Conservation (phyloP, 2,113 vertebrate species). For the Oostethus manadensis region DNA sequence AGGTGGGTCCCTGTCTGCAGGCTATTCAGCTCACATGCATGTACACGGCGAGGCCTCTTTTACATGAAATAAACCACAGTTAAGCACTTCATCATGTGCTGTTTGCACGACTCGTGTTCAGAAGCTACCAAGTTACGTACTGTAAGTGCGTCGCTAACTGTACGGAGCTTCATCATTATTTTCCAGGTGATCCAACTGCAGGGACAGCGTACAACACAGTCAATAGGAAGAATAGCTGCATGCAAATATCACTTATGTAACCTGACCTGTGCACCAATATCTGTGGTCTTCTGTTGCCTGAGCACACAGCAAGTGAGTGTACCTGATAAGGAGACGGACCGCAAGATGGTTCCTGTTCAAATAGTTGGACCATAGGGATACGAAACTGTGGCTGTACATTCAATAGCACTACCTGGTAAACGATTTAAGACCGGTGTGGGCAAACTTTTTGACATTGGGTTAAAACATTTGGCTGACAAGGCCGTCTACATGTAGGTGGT, state of each 20-base stretch:
- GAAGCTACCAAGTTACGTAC: background rate
- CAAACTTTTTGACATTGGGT: no score
- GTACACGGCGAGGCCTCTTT: no score
- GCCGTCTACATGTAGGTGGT: no score
- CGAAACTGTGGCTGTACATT: constrained; percentile 4
- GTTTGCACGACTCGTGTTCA: constrained; percentile 7
- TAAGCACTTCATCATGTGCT: constrained; percentile 1
- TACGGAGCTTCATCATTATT: background rate
- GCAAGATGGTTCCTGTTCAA: constrained; percentile 22
- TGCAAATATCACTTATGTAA: constrained; percentile 12
- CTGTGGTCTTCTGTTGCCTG: background rate
- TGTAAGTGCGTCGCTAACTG: background rate
- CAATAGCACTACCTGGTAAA: background rate
- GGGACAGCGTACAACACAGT: background rate
- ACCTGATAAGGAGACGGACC: constrained; percentile 28
- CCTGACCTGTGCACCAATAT: constrained; percentile 2
- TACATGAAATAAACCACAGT: constrained; percentile 3
- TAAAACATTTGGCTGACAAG: no score
- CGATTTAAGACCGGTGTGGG: no score
- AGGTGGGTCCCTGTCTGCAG: no score
- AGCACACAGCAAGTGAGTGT: constrained; percentile 4
- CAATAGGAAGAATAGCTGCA: background rate
- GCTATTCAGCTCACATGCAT: no score
- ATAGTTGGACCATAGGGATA: constrained; percentile 38
- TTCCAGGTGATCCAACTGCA: background rate